A percentile compares a stretch with the other conserved stretches of the same genome.
These are phyloP conservation scores for Trematocara zebra DNA, from an alignment of 2,113 vertebrate genomes.

Conservation along the genomic window DNA sequence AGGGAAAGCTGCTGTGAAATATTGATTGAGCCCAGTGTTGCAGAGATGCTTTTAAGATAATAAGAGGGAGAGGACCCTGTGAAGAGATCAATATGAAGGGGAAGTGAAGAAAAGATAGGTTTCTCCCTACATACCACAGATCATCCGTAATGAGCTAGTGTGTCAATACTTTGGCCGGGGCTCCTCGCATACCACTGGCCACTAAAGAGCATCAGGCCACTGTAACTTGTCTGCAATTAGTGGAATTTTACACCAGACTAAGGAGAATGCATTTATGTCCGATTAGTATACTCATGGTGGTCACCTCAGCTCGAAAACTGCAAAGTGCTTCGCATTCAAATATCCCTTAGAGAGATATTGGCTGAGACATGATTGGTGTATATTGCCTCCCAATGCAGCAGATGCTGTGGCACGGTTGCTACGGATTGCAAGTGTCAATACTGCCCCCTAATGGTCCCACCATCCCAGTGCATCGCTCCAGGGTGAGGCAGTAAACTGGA, in stretches of 20 bases:
- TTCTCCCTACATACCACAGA: slow-evolving; percentile 63
- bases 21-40: slow-evolving; percentile 65
- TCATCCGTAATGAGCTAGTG: slow-evolving; percentile 63
- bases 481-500: not conserved
- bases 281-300: not conserved
- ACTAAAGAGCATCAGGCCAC: not conserved
- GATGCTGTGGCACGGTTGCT: not conserved
- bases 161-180: slow-evolving; percentile 52
- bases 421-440: slow-evolving; percentile 31
- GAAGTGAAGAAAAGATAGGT: slow-evolving; percentile 64
- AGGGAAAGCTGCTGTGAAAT: slow-evolving; percentile 56
- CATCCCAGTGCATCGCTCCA: not conserved
- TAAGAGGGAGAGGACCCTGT: slow-evolving; percentile 61
- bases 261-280: not conserved
- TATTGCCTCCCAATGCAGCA: not conserved
- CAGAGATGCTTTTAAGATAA: slow-evolving; percentile 73
- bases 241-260: not conserved
- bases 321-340: not conserved
- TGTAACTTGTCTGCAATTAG: not conserved
- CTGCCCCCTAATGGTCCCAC: slow-evolving; percentile 42
- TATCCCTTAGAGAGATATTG: not conserved
- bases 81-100: slow-evolving; percentile 62
- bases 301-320: not conserved
- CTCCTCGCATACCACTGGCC: slow-evolving; percentile 48
- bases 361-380: not conserved